These are phyloP conservation scores for Diplosoma virens DNA, from an alignment of 23 tunicate genomes.

Conservation along the genomic window DNA sequence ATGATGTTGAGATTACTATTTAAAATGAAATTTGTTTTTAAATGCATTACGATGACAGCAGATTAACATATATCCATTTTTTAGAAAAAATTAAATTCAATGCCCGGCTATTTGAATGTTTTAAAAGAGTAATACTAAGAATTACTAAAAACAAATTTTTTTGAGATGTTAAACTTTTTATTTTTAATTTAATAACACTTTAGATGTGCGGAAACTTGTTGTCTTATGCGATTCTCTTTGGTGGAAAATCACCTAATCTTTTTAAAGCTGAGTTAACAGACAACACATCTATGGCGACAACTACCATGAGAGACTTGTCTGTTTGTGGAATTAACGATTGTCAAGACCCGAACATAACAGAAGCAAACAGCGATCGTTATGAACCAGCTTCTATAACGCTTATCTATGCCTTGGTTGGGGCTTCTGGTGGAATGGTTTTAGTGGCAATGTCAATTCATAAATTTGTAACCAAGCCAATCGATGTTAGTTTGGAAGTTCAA, in stretches of 20 bases:
- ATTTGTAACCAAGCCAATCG: conserved; percentile 8
- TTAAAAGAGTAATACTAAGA: no score
- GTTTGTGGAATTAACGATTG: conserved; percentile 77
- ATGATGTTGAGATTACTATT: no score
- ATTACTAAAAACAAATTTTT: no score
- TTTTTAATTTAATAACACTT: no score
- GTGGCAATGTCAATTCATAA: conserved; percentile 28
- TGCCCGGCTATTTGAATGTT: no score
- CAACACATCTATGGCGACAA: not conserved
- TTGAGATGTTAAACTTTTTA: no score
- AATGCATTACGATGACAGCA: no score
- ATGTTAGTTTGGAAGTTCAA: not conserved
- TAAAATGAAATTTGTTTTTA: no score
- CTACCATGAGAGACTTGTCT: conserved; percentile 25
- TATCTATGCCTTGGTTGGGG: conserved; percentile 38
- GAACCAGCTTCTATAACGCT: conserved; percentile 33
- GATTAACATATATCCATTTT: no score
- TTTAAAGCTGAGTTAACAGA: not conserved
- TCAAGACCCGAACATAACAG: conserved; percentile 65
- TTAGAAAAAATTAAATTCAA: no score
- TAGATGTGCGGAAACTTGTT: conserved; percentile 63
- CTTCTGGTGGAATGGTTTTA: conserved; percentile 36
- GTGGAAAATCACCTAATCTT: not conserved
- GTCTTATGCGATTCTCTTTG: conserved; percentile 39
- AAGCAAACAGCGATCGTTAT: conserved; percentile 34